phyloP scores from a whole-genome alignment of 2,113 vertebrate genomes.

The Petroica traversi region DNA sequence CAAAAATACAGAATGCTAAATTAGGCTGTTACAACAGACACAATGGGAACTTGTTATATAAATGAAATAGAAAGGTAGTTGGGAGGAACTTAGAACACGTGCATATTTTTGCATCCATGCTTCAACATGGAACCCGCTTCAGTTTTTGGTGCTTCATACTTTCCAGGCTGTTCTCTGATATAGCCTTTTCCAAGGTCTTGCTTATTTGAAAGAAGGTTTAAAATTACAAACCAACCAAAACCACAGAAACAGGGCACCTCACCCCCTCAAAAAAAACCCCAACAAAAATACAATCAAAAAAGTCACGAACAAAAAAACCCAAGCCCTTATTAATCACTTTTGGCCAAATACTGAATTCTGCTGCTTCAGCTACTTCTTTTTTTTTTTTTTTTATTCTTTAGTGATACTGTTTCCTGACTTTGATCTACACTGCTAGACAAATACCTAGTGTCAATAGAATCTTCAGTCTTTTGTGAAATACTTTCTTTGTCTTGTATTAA shows the following conservation, averaged over 20 bases:
- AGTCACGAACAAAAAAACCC: background rate
- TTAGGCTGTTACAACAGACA: background rate
- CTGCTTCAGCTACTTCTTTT: conserved; percentile 42
- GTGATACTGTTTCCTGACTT: conserved; percentile 19
- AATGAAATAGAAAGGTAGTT: background rate
- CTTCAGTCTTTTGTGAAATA: conserved; percentile 51
- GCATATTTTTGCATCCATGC: background rate
- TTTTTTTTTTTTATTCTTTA: conserved; percentile 31
- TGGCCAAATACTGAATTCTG: conserved; percentile 28
- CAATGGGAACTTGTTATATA: background rate
- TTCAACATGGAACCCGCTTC: conserved; percentile 32
- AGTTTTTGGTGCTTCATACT: conserved; percentile 48
- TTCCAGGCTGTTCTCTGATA: conserved; percentile 22
- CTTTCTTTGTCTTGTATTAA: conserved; percentile 60
- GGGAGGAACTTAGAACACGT: background rate
- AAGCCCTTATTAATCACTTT: background rate
- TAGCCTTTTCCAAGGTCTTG: conserved; percentile 29
- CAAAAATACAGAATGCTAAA: background rate
- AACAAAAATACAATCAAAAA: background rate
- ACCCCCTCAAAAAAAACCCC: background rate
- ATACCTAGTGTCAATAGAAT: conserved; percentile 31
- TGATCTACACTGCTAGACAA: conserved; percentile 12
- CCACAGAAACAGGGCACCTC: background rate
- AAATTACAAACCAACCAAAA: background rate
- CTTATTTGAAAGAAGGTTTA: background rate